A percentile compares a stretch with the other conserved stretches of the same genome.
phyloP scores from a whole-genome alignment of 2,888 invertebrate genomes.

The Matsumyia berberina region DNA sequence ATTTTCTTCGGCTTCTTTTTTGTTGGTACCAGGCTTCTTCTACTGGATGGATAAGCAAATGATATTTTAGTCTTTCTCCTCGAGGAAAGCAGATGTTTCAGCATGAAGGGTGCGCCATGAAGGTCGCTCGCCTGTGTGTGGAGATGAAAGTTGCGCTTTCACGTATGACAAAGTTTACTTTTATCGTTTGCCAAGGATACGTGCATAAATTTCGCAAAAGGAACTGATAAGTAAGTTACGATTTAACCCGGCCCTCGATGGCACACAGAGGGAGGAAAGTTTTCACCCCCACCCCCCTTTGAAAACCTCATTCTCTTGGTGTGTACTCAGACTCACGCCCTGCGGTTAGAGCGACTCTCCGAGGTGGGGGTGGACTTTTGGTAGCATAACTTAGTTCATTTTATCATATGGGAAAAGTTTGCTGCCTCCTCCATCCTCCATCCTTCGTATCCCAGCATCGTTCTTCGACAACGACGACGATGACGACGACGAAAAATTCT shows the following conservation, averaged over 20 bases:
- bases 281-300: conserved; percentile 26
- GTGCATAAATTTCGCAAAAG: conserved; percentile 76
- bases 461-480: conserved; percentile 34
- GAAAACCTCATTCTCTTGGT: conserved; percentile 35
- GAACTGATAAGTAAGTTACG: conserved; percentile 77
- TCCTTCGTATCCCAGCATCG: conserved; percentile 26
- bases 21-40: conserved; percentile 29
- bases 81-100: conserved; percentile 65
- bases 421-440: conserved; percentile 47
- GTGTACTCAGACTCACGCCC: conserved; percentile 41
- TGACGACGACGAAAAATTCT: conserved; percentile 60
- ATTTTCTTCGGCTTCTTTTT: conserved; percentile 18
- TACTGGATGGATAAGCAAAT: conserved; percentile 74
- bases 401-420: conserved; percentile 76
- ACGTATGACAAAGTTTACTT: conserved; percentile 77
- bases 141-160: conserved; percentile 72
- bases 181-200: conserved; percentile 76
- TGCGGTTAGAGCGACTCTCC: conserved; percentile 50
- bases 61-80: conserved; percentile 66
- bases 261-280: conserved; percentile 44
- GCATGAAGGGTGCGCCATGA: conserved; percentile 13
- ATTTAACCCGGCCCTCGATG: conserved; percentile 61
- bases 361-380: conserved; percentile 13
- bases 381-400: conserved; percentile 74
- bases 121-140: conserved; percentile 18